Evolutionary conservation across 2,888 invertebrate genomes (phyloP).

Genomic region (Calameuta pallipes): DNA sequence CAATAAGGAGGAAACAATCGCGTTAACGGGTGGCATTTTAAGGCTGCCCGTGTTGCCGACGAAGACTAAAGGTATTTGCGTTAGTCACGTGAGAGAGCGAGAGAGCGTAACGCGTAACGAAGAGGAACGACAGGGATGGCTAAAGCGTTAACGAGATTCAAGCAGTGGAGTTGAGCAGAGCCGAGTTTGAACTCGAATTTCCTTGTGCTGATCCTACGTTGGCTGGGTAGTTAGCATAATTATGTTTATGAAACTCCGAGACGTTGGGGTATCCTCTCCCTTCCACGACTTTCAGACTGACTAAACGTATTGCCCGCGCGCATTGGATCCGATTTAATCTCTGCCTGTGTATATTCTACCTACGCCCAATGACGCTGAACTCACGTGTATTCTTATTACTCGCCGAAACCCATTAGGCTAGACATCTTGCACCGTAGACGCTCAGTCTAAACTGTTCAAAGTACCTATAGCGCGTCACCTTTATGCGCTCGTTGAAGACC

Average conservation of each 20-base stretch:
- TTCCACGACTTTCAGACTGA: slow-evolving; percentile 19
- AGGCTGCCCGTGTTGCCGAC: slow-evolving; percentile 10
- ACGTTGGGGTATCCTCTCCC: slow-evolving; percentile 3
- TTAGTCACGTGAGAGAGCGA: slow-evolving; percentile 6
- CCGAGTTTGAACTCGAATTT: slow-evolving; percentile 43
- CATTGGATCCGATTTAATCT: slow-evolving; percentile 49
- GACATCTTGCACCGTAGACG: neutral
- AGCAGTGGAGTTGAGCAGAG: slow-evolving; percentile 34
- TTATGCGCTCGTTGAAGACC: neutral
- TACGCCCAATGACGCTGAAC: neutral
- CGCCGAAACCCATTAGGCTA: neutral
- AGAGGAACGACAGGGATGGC: slow-evolving; percentile 11
- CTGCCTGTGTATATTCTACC: neutral
- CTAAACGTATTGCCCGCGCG: slow-evolving; percentile 40
- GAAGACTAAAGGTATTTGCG: neutral
- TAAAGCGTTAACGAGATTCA: slow-evolving; percentile 30
- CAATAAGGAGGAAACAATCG: slow-evolving; percentile 21
- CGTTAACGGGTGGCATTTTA: slow-evolving; percentile 16
- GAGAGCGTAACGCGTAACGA: slow-evolving; percentile 12
- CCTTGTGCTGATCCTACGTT: slow-evolving; percentile 40
- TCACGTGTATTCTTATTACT: neutral
- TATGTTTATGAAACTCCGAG: slow-evolving; percentile 66
- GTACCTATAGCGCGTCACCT: neutral
- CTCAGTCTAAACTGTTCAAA: neutral
- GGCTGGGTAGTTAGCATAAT: slow-evolving; percentile 66